Percentiles rank a stretch among this genome's conserved stretches.
These are phyloP conservation scores for Drosophila tani DNA, from an alignment of 1,140 invertebrate genomes.

Conservation along the genomic window DNA sequence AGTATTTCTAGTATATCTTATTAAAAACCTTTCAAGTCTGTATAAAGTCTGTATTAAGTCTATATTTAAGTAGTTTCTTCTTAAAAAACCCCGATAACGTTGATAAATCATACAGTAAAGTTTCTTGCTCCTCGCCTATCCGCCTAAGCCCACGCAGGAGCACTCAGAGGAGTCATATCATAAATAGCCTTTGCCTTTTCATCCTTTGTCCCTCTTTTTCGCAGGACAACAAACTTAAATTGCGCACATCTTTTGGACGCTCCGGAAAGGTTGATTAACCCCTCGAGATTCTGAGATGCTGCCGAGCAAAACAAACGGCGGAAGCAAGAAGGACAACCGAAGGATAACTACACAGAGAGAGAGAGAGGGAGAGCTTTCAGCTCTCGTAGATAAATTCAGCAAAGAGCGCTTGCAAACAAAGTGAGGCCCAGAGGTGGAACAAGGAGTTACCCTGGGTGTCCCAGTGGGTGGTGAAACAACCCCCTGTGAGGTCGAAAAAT, in stretches of 20 bases:
- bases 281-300: slow-evolving; percentile 60
- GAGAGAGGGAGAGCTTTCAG: not conserved
- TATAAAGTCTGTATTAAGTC: not conserved
- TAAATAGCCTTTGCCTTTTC: slow-evolving; percentile 40
- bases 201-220: slow-evolving; percentile 35
- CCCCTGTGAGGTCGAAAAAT: slow-evolving; percentile 69
- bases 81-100: not conserved
- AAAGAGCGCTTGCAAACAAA: slow-evolving; percentile 42
- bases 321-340: slow-evolving; percentile 14
- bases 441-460: not conserved
- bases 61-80: not conserved
- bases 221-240: slow-evolving; percentile 47
- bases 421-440: slow-evolving; percentile 10
- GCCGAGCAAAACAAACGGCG: slow-evolving; percentile 52
- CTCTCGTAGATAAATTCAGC: slow-evolving; percentile 73
- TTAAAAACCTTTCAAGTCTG: not conserved
- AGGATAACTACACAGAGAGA: not conserved
- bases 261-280: slow-evolving; percentile 69
- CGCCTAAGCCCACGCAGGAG: not conserved
- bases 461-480: slow-evolving; percentile 52
- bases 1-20: no score
- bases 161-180: not conserved
- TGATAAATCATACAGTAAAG: not conserved
- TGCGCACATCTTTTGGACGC: slow-evolving; percentile 34
- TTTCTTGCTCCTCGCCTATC: not conserved